Base-by-base conservation (phyloP, 2,797 vertebrate species). In the Podargus strigoides region DNA sequence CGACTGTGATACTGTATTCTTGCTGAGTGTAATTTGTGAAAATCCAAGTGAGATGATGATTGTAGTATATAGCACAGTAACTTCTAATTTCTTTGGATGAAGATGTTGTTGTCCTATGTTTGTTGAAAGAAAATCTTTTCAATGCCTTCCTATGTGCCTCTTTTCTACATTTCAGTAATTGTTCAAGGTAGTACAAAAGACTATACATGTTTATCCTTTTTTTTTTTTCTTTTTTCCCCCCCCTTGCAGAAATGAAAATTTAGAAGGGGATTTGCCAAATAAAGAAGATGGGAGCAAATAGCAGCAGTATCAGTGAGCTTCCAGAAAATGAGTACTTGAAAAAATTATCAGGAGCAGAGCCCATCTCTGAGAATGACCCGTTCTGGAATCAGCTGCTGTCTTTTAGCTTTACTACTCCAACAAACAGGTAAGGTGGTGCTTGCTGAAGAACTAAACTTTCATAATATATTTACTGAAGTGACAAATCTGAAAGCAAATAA, bases 311-410 rank as follows among this genome's bases (percentile, higher is more conserved):
- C 93, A 98, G 97, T 10, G 99, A 99, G 91, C 98, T 99, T 95
- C 98, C 98, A 2, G 98, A 99, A 85, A 99, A 99, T 37, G 98
- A 98, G 47, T 99, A 98, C 96, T 98, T 99, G 46, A 98, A 98
- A 82, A 98, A 98, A 85, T 96, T 99, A 62, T 98, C 99, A 20
- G 99, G 99, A 88, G 97, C 98, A 0, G 98, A 99, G 76, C 96
- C 98, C 42, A 98, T 99, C 94, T 99, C 99, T 0, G 98, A 99
- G 97, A 99, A 99, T 76, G 99, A 99, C 89, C 99, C 99, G 0
- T 99, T 99, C 97, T 99, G 99, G 99, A 99, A 99, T 96, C 99
- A 99, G 96, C 99, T 99, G 85, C 98, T 99, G 89, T 99, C 99
- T 2, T 99, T 99, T 93, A 99, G 98, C 68, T 99, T 99, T 92